Evolutionary conservation across 1,140 invertebrate genomes (phyloP).

Genomic region (Coelopa frigida): DNA sequence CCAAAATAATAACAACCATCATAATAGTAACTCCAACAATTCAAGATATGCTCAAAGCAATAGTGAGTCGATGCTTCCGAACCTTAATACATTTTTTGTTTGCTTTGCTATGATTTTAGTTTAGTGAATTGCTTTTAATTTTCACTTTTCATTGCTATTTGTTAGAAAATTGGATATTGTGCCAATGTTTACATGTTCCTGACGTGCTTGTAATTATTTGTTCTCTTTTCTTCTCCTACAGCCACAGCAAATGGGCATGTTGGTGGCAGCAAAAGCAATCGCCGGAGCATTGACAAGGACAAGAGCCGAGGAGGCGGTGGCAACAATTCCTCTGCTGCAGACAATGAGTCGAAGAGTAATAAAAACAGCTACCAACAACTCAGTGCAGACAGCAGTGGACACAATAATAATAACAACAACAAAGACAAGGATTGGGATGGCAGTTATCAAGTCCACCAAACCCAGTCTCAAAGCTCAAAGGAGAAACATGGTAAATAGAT

Average conservation of each 20-base stretch:
- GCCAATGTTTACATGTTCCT: neutral
- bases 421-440: slow-evolving; percentile 41
- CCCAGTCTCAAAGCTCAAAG: slow-evolving; percentile 1
- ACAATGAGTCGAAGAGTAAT: slow-evolving; percentile 27
- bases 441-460: neutral
- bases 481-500: slow-evolving; percentile 11
- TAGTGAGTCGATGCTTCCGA: too few relatives aligned
- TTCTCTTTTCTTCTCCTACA: slow-evolving; percentile 11
- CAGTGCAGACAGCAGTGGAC: slow-evolving; percentile 19
- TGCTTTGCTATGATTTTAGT: slow-evolving; percentile 17
- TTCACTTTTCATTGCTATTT: slow-evolving; percentile 7
- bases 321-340: slow-evolving; percentile 8
- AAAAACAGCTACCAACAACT: slow-evolving; percentile 23
- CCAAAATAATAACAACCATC: too few relatives aligned
- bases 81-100: neutral
- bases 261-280: slow-evolving; percentile 31
- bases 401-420: slow-evolving; percentile 30
- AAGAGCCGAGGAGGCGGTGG: slow-evolving; percentile 22
- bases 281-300: slow-evolving; percentile 41
- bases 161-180: neutral
- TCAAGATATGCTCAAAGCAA: too few relatives aligned
- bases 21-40: slow-evolving; percentile 20
- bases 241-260: slow-evolving; percentile 40
- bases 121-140: too few relatives aligned
- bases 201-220: slow-evolving; percentile 4